Conservation (phyloP, 2,113 vertebrate genomes). For the Aplodontia rufa region DNA sequence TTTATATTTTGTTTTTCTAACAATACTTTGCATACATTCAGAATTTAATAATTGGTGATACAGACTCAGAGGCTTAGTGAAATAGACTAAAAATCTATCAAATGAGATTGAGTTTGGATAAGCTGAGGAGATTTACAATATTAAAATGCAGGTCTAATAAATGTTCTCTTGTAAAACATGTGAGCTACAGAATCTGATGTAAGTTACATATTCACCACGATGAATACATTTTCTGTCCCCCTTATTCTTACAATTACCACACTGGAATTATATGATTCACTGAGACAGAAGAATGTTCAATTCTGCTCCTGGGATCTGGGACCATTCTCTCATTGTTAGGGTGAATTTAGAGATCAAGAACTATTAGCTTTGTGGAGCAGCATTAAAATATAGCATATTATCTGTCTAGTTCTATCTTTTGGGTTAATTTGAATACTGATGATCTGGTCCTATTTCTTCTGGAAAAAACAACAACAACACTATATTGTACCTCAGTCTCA, state of each 20-base stretch:
- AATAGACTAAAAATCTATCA: not conserved
- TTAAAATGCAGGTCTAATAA: conserved; percentile 21
- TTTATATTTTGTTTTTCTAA: conserved; percentile 4
- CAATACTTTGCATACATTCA: not conserved
- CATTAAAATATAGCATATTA: not conserved
- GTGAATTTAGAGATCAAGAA: not conserved
- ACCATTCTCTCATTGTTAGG: not conserved
- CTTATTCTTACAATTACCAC: not conserved
- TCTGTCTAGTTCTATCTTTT: not conserved
- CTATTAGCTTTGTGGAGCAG: not conserved
- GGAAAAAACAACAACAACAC: not conserved
- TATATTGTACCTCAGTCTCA: not conserved
- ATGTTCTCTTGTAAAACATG: not conserved
- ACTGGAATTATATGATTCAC: not conserved
- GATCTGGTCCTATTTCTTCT: not conserved
- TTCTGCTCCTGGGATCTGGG: not conserved
- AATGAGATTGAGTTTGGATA: not conserved
- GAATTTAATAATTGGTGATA: not conserved
- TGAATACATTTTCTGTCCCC: not conserved
- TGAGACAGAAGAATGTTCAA: not conserved
- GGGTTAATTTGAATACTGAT: not conserved
- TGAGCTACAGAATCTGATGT: not conserved
- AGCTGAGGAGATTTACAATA: not conserved
- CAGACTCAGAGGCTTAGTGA: not conserved
- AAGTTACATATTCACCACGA: not conserved